Base-by-base conservation (phyloP, 2,888 invertebrate genomes). In the Leptinotarsa tumamoca region DNA sequence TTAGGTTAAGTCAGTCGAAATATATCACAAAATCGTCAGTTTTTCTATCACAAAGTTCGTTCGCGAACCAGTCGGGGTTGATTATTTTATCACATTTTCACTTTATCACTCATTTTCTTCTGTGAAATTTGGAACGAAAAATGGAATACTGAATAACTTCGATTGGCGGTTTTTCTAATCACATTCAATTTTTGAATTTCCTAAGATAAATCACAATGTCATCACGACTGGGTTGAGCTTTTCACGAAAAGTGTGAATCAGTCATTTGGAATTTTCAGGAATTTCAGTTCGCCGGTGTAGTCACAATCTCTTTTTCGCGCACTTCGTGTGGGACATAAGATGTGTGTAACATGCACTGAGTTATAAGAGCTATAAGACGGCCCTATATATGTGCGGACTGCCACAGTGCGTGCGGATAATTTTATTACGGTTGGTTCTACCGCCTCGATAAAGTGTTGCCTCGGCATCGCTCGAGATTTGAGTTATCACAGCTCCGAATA, bases 301-400 rank as follows among this genome's bases (percentile, higher is more conserved):
- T 73, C 66, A 68, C 21, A 56, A 23, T 66, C 50, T 71, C 74
- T 73, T 54, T 74, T 67, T 73, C 74, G 75, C 75, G 78, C 78
- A 73, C 67, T 71, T 73, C 68, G 58, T 78, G 70, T 74, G 68
- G 61, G 72, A 75, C 77, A 56, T 73, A 74, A 79, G 77, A 78
- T 82, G 81, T 82, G 82, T 83, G 81, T 83, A 80, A 78, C 78
- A 80, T 77, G 85, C 84, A 85, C 85, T 85, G 85, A 80, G 82
- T 82, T 81, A 81, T 83, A 73, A 43, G 80, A 81, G 82, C 78
- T 80, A 79, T 81, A 82, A 83, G 83, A 83, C 81, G 82, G 82
- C 83, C 82, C 83, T 85, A 84, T 85, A 85, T 85, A 84, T 85
- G 84, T 83, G 82, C 80, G 77, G 82, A 81, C 80, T 81, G 80